These are phyloP conservation scores for Oryctolagus cuniculus DNA, from an alignment of 2,113 vertebrate species.

Conservation along the genomic window DNA sequence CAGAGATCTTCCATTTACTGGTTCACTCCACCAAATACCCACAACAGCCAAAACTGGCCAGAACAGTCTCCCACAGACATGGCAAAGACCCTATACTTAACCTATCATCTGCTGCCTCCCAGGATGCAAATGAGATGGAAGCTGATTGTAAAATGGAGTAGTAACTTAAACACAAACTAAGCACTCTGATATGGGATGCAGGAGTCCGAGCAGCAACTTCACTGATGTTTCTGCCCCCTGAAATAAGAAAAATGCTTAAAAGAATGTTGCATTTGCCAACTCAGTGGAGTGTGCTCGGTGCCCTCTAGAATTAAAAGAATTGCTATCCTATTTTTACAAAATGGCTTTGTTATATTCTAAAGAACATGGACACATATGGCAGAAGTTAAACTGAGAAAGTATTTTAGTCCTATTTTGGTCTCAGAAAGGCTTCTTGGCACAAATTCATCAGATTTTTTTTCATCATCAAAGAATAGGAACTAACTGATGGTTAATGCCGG, in stretches of 20 bases:
- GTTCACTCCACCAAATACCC: no score
- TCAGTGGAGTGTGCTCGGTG: conserved; percentile 46
- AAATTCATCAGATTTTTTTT: background rate
- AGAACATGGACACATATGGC: conserved; percentile 54
- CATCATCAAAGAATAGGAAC: background rate
- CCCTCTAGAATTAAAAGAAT: conserved; percentile 59
- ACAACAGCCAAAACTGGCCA: no score
- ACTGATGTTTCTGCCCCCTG: background rate
- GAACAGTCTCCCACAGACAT: no score
- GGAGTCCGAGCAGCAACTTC: no score
- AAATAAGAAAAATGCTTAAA: conserved; percentile 40
- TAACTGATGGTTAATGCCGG: background rate
- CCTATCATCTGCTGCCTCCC: no score
- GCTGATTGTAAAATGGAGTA: no score
- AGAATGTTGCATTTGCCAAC: background rate
- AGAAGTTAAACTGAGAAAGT: conserved; percentile 60
- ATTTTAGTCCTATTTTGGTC: background rate
- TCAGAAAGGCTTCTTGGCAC: conserved; percentile 65
- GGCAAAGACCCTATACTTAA: no score
- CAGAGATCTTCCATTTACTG: no score
- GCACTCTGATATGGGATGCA: no score
- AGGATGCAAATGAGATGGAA: no score
- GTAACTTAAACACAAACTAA: no score
- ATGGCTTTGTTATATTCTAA: conserved; percentile 58
- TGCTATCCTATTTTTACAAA: conserved; percentile 43